These are phyloP conservation scores for Hipparchia sbordonii DNA, from an alignment of 2,888 invertebrate genomes.

Conservation along the genomic window DNA sequence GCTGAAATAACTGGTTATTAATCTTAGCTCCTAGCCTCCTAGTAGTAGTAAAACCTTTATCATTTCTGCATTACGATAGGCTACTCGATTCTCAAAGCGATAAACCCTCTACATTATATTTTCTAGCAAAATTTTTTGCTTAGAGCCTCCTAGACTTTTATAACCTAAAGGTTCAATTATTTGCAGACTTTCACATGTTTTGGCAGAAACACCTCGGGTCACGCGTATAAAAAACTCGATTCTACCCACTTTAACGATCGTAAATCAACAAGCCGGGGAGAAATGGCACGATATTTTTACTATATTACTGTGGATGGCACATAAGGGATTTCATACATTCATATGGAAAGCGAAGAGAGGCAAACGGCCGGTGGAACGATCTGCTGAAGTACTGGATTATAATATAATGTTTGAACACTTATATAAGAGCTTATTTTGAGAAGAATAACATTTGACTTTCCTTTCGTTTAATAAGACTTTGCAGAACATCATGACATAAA, in stretches of 20 bases:
- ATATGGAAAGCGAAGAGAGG: slow-evolving; percentile 45
- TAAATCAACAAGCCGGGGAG: slow-evolving; percentile 44
- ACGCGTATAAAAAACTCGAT: slow-evolving; percentile 43
- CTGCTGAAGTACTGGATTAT: slow-evolving; percentile 33
- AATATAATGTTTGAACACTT: slow-evolving; percentile 24
- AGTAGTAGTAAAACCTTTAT: background rate
- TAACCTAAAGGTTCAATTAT: slow-evolving; percentile 22
- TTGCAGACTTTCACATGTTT: slow-evolving; percentile 33
- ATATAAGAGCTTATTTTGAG: slow-evolving; percentile 7
- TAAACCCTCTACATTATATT: background rate
- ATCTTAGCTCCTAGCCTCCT: background rate
- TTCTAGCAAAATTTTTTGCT: background rate
- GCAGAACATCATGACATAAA: too few relatives aligned
- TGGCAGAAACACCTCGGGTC: slow-evolving; percentile 32
- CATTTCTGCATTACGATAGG: background rate
- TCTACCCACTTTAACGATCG: slow-evolving; percentile 44
- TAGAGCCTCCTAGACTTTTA: slow-evolving; percentile 11
- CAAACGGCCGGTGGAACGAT: slow-evolving; percentile 35
- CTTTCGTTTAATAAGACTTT: too few relatives aligned
- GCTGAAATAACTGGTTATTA: background rate
- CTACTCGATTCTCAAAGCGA: background rate
- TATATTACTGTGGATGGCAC: slow-evolving; percentile 49
- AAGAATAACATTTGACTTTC: background rate
- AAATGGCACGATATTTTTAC: slow-evolving; percentile 49
- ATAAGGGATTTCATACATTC: slow-evolving; percentile 50